Evolutionary conservation across 2,797 vertebrate species (phyloP), one percentile per base, ranked within the genome.

Genomic region (Phaenicophaeus curvirostris): DNA sequence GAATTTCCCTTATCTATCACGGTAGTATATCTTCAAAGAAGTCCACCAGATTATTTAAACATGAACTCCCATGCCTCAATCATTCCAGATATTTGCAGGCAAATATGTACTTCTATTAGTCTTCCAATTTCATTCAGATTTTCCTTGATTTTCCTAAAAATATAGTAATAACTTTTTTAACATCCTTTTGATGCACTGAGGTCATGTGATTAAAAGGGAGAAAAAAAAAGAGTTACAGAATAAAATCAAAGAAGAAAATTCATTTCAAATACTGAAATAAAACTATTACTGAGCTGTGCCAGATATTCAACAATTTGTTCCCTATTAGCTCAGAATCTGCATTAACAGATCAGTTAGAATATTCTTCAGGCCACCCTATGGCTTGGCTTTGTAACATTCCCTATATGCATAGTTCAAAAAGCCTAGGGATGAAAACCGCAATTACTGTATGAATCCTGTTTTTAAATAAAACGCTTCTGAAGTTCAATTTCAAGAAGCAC

Each of bases 1-100:
- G 66, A 63, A 92, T 84, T 93, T 92, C 44, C 62, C 69, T 95
- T 79, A 94, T 95, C 85, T 93, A 46, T 66, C 48, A 84, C 14
- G 46, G 58, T 8, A 92, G 17, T 55, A 10, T 73, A 84, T 82
- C 78, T 90, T 94, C 72, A 96, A 84, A 94, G 68, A 78, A 85
- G 58, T 35, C 15, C 11, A 53, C 27, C 14, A 84, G 44, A 85
- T 85, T 85, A 93, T 41, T 94, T 93, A 83, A 89, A 84, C 30
- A 54, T 17, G 3, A 76, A 90, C 76, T 75, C 35, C n/a, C 28
- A 6, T 15, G 27, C 33, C 92, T 95, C 87, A 94, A 39, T 94
- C 55, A 94, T 69, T 85, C 23, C 46, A 84, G 50, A 8, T 35
- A 87, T 59, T 89, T 75, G 13, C 53, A 87, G 19, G 7, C 5